Evolutionary conservation across 2,113 vertebrate species (phyloP).

Genomic region (Lampris megalopsis): DNA sequence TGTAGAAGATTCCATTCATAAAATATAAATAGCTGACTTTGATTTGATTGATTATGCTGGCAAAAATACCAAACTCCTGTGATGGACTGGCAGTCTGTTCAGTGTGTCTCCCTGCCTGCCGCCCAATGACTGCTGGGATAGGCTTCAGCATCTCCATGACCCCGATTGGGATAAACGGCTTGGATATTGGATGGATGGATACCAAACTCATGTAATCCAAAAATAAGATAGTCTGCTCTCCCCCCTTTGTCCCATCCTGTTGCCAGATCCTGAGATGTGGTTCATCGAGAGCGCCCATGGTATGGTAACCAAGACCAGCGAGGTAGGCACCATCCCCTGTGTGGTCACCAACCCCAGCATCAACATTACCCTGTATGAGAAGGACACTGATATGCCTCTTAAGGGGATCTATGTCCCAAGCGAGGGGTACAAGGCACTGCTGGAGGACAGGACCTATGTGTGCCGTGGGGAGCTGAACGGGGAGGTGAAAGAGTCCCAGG

Average conservation of each 20-base stretch:
- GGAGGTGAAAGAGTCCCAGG: slow-evolving; percentile 84
- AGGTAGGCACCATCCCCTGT: slow-evolving; percentile 88
- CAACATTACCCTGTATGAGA: slow-evolving; percentile 89
- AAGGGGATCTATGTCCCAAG: slow-evolving; percentile 85
- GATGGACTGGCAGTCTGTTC: no score
- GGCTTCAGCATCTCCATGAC: no score
- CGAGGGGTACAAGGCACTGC: slow-evolving; percentile 87
- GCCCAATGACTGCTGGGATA: no score
- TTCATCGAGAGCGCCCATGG: slow-evolving; percentile 84
- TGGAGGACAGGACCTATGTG: slow-evolving; percentile 90
- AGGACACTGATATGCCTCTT: slow-evolving; percentile 78
- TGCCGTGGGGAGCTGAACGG: slow-evolving; percentile 88
- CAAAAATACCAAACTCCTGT: background rate
- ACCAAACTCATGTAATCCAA: no score
- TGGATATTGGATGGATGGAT: no score
- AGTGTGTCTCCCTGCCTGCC: no score
- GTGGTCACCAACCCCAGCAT: slow-evolving; percentile 90
- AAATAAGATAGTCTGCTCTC: background rate
- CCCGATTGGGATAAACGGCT: no score
- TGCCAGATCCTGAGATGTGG: slow-evolving; percentile 86
- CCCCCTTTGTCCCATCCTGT: background rate
- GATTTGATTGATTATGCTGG: no score
- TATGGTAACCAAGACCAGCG: slow-evolving; percentile 87
- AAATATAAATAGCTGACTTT: no score
- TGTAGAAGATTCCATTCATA: no score